Evolutionary conservation across 2,888 invertebrate species (phyloP).

Genomic region (Drosophila lutescens): DNA sequence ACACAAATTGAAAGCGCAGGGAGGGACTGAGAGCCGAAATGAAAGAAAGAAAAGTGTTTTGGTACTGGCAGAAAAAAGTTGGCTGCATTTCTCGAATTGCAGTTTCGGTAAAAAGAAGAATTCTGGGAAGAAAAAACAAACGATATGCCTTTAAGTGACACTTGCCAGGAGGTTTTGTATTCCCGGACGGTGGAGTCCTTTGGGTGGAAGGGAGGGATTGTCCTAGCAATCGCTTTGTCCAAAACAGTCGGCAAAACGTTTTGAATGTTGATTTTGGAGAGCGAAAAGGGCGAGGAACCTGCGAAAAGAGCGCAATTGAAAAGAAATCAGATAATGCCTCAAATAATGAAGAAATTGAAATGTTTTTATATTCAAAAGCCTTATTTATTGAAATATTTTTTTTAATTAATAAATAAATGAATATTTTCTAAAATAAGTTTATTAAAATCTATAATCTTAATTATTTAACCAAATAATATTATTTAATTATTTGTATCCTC

Average conservation of each 20-base stretch:
- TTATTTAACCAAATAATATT: too few species aligned
- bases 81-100: conserved; percentile 64
- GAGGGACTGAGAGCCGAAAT: conserved; percentile 19
- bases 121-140: conserved; percentile 27
- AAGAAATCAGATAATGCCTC: conserved; percentile 17
- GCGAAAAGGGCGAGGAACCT: neutral
- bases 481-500: too few species aligned
- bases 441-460: too few species aligned
- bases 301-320: conserved; percentile 8
- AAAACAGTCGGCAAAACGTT: conserved; percentile 38
- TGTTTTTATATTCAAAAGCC: too few species aligned
- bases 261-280: conserved; percentile 27
- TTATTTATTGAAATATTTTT: too few species aligned
- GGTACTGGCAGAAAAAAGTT: conserved; percentile 34
- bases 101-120: conserved; percentile 33
- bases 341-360: neutral
- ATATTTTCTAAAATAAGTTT: too few species aligned
- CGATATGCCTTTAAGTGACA: conserved; percentile 57
- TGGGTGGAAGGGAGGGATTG: neutral
- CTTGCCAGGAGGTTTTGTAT: conserved; percentile 43
- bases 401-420: too few species aligned
- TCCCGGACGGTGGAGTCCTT: neutral
- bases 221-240: conserved; percentile 43
- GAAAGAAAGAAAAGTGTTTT: conserved; percentile 43
- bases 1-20: conserved; percentile 73